These are phyloP conservation scores for Holocentrus rufus DNA, from an alignment of 2,797 vertebrate species.

Conservation along the genomic window DNA sequence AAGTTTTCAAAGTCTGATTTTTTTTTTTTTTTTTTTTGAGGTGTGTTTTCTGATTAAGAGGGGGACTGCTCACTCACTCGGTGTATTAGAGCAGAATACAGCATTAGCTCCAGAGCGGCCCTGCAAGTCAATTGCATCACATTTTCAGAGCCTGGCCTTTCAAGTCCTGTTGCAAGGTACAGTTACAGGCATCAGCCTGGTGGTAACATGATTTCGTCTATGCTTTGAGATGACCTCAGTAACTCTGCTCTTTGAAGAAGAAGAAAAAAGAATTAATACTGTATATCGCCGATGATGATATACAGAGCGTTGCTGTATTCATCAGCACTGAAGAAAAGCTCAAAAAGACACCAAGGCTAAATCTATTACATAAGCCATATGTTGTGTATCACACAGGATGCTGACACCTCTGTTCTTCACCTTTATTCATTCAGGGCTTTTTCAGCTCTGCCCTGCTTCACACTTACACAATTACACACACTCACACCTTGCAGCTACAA, in stretches of 20 bases:
- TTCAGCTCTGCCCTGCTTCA: neutral
- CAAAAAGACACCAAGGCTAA: conserved; percentile 24
- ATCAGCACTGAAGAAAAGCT: neutral
- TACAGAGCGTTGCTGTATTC: neutral
- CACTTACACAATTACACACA: conserved; percentile 12
- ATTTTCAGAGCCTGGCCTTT: conserved; percentile 19
- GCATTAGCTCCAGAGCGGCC: conserved; percentile 8
- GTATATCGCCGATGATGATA: neutral
- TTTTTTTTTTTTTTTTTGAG: conserved; percentile 18
- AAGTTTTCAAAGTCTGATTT: neutral
- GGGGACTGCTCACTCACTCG: neutral
- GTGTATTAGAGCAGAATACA: neutral
- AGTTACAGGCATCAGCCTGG: conserved; percentile 1
- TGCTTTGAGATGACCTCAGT: neutral
- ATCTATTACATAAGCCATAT: conserved; percentile 5
- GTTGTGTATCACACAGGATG: neutral
- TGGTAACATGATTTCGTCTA: conserved; percentile 6
- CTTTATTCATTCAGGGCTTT: conserved; percentile 14
- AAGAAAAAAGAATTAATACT: neutral
- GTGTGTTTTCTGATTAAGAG: conserved; percentile 17
- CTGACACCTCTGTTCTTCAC: conserved; percentile 18
- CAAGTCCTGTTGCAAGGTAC: conserved; percentile 7
- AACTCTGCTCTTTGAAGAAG: neutral
- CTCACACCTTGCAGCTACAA: too few relatives aligned
- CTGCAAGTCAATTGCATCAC: conserved; percentile 9